Conservation (phyloP, 2,888 invertebrate species). For the Hypercompe scribonia region DNA sequence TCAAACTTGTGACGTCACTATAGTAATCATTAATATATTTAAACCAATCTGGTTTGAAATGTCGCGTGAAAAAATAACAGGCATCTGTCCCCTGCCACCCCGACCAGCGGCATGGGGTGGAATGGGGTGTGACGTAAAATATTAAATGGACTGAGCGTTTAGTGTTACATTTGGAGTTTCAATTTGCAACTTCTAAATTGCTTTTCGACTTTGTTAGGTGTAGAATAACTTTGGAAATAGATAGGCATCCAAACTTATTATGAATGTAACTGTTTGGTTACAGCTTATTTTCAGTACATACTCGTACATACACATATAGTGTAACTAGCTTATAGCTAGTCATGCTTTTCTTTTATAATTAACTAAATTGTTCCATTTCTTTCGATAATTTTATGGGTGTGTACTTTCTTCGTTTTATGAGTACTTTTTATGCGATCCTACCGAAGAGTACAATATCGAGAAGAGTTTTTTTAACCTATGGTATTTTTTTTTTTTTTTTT, state of each 20-base stretch:
- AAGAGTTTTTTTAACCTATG: background rate
- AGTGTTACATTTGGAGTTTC: conserved; percentile 50
- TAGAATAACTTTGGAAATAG: conserved; percentile 24
- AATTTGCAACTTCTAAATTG: conserved; percentile 46
- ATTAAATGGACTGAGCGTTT: conserved; percentile 48
- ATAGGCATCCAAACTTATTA: conserved; percentile 7
- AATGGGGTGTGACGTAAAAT: conserved; percentile 38
- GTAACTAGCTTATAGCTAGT: background rate
- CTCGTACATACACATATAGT: background rate
- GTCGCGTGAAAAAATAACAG: conserved; percentile 52
- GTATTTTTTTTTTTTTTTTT: too few species aligned
- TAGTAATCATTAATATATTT: conserved; percentile 47
- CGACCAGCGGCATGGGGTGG: conserved; percentile 33
- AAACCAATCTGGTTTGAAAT: conserved; percentile 43
- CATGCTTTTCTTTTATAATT: background rate
- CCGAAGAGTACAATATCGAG: background rate
- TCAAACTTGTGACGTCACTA: conserved; percentile 23
- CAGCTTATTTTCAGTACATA: background rate
- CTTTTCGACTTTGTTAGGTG: conserved; percentile 38
- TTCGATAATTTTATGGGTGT: too few species aligned
- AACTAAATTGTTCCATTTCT: background rate
- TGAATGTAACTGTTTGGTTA: background rate
- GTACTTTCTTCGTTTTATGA: too few species aligned
- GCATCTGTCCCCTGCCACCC: conserved; percentile 53
- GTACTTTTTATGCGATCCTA: background rate